A percentile compares a stretch with the other conserved stretches of the same genome.
Evolutionary conservation across 2,113 vertebrate species (phyloP).

Genomic region (Damaliscus lunatus): DNA sequence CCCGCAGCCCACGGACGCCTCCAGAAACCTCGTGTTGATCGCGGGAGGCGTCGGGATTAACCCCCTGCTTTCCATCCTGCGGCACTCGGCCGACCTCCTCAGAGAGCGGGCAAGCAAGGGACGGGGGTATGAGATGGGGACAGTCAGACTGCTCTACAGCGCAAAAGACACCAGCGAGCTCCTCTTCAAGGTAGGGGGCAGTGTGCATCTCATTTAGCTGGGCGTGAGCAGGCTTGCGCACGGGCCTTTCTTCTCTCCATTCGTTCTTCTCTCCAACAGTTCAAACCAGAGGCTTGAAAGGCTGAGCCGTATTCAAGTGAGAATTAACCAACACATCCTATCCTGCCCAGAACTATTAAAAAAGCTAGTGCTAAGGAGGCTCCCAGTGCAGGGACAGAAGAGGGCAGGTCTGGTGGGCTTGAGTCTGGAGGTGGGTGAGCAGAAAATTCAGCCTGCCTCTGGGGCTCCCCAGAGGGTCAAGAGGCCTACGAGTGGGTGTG

Average conservation of each 20-base stretch:
- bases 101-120: constrained; percentile 66
- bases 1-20: constrained; percentile 85
- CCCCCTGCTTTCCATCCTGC: constrained; percentile 94
- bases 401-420: neutral
- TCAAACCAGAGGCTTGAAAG: neutral
- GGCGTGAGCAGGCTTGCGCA: neutral
- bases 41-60: constrained; percentile 97
- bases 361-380: neutral
- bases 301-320: neutral
- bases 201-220: accelerated
- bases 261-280: neutral
- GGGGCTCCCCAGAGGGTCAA: neutral
- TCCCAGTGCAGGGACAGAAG: neutral
- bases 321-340: neutral
- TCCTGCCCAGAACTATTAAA: neutral
- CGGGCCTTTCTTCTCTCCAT: neutral
- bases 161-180: constrained; percentile 89
- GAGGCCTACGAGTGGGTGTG: neutral
- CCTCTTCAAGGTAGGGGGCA: constrained; percentile 89
- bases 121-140: constrained; percentile 80
- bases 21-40: constrained; percentile 90
- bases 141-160: constrained; percentile 89
- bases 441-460: neutral
- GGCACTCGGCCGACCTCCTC: constrained; percentile 88
- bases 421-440: neutral